Evolutionary conservation across 2,113 vertebrate genomes (phyloP).

Genomic region (Lagenorhynchus albirostris): DNA sequence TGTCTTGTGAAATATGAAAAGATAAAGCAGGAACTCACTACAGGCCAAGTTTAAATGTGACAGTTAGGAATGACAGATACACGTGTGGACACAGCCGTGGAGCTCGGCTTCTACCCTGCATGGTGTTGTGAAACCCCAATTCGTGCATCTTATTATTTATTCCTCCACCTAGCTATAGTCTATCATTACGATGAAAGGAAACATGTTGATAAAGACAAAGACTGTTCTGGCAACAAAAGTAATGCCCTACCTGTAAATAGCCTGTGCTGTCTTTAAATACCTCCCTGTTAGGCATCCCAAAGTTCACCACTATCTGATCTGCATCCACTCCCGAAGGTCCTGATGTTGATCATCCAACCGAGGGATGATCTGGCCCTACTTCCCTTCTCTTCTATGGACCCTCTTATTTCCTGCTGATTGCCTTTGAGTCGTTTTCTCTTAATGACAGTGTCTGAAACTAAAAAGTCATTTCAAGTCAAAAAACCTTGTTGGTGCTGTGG

Average conservation of each 20-base stretch:
- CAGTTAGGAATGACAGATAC: neutral
- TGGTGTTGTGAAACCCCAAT: slow-evolving; percentile 1
- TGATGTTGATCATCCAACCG: neutral
- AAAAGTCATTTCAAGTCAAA: slow-evolving; percentile 19
- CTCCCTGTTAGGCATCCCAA: neutral
- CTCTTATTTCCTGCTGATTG: neutral
- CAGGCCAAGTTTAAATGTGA: neutral
- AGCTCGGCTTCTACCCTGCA: neutral
- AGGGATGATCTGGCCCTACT: neutral
- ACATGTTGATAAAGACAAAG: slow-evolving; percentile 48
- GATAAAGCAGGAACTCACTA: neutral
- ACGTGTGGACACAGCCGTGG: neutral
- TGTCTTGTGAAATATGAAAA: neutral
- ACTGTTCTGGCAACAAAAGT: slow-evolving; percentile 34
- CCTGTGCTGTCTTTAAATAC: neutral
- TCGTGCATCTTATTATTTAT: neutral
- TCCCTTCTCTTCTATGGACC: neutral
- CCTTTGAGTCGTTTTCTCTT: neutral
- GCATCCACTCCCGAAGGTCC: neutral
- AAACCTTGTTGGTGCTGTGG: neutral
- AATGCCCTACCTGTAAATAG: slow-evolving; percentile 26
- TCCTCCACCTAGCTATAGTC: neutral
- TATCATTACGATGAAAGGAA: slow-evolving; percentile 63
- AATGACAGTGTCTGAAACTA: neutral
- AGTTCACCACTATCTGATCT: slow-evolving; percentile 36